phyloP scores from a whole-genome alignment of 53 echinoderm and acorn worm species.

The Holothuria scabra region DNA sequence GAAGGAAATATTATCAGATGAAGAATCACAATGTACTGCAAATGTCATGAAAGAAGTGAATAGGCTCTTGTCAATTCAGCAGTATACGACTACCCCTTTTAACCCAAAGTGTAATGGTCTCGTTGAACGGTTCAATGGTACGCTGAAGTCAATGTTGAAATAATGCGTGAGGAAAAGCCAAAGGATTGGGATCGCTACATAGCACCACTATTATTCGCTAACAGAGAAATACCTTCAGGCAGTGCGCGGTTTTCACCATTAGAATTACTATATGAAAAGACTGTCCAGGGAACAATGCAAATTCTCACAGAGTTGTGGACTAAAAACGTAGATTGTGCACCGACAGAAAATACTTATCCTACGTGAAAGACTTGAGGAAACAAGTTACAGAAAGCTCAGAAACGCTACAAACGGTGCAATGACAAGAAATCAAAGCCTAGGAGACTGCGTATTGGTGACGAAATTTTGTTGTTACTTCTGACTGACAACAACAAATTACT shows the following conservation, averaged over 20 bases:
- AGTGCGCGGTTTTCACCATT: constrained; percentile 50
- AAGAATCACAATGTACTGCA: constrained; percentile 51
- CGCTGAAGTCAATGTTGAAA: constrained; percentile 29
- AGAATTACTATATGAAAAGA: constrained; percentile 30
- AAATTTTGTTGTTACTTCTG: constrained; percentile 37
- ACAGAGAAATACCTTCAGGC: constrained; percentile 49
- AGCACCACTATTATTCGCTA: constrained; percentile 48
- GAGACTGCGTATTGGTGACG: constrained; percentile 6
- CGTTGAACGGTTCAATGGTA: too few relatives aligned
- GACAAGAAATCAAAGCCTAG: constrained; percentile 28
- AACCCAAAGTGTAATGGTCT: not conserved
- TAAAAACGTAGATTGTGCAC: constrained; percentile 18
- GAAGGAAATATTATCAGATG: constrained; percentile 41
- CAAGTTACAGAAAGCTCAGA: constrained; percentile 25
- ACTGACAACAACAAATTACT: constrained; percentile 35
- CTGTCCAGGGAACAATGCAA: constrained; percentile 43
- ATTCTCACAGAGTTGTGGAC: constrained; percentile 59
- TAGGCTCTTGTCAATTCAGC: constrained; percentile 53
- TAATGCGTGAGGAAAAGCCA: constrained; percentile 47
- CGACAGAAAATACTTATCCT: constrained; percentile 49
- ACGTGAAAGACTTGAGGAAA: constrained; percentile 45
- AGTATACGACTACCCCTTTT: constrained; percentile 18
- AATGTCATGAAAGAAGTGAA: constrained; percentile 43
- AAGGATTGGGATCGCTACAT: constrained; percentile 54
- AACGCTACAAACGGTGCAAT: constrained; percentile 41